A percentile compares a stretch with the other conserved stretches of the same genome.
Conservation (phyloP, 2,797 vertebrate species). For the Coranthus polyacanthus region DNA sequence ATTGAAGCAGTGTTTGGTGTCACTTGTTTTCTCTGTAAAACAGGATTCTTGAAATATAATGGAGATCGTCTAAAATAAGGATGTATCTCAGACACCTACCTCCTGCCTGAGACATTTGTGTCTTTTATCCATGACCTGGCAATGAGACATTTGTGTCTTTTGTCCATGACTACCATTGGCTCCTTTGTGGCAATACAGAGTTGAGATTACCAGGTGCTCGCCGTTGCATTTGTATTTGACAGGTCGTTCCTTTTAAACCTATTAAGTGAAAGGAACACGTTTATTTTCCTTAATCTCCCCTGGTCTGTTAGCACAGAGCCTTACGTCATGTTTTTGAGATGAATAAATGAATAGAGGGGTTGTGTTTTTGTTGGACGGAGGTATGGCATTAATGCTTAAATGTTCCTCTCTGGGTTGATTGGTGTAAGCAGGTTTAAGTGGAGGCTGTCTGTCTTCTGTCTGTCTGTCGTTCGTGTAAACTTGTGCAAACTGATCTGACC, state of each 20-base stretch:
- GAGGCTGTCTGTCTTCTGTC: conserved; percentile 12
- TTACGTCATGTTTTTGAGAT: conserved; percentile 37
- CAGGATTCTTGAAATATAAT: too few species aligned
- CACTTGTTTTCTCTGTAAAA: too few species aligned
- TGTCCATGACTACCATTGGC: neutral
- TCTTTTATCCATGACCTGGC: too few species aligned
- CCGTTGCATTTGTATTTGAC: conserved; percentile 10
- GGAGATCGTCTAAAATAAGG: neutral
- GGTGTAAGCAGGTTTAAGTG: conserved; percentile 18
- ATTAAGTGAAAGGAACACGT: conserved; percentile 4
- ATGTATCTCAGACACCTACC: too few species aligned
- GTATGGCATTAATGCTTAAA: too few species aligned
- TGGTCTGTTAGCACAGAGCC: too few species aligned
- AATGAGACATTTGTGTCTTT: too few species aligned
- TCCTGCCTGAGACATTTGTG: too few species aligned
- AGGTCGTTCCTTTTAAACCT: neutral
- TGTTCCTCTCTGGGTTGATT: conserved; percentile 18
- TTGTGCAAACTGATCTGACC: conserved; percentile 16
- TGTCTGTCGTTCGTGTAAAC: conserved; percentile 18
- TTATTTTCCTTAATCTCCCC: conserved; percentile 35
- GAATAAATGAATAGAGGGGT: conserved; percentile 15
- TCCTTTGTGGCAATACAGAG: neutral
- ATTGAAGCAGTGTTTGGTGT: neutral
- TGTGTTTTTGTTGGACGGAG: conserved; percentile 42
- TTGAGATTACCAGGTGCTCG: neutral